phyloP scores from a whole-genome alignment of 2,888 invertebrate species.

The Nymphalis urticae region DNA sequence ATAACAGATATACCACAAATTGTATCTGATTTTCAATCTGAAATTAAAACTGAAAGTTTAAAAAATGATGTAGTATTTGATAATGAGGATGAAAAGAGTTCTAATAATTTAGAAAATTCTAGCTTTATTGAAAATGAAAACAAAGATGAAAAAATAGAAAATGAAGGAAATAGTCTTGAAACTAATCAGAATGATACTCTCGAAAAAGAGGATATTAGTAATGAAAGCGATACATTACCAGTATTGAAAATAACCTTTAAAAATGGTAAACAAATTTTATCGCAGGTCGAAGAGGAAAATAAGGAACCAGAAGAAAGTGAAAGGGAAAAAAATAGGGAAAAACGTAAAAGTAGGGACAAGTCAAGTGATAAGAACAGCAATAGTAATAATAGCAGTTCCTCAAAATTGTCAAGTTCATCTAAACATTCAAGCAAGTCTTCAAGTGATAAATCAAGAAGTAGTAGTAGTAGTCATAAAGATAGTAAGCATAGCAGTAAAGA shows the following conservation, averaged over 20 bases:
- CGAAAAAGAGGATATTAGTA: constrained; percentile 50
- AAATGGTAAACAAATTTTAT: constrained; percentile 87
- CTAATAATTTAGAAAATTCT: constrained; percentile 35
- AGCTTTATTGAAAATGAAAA: constrained; percentile 41
- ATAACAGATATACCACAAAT: constrained; percentile 67
- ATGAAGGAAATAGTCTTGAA: constrained; percentile 24
- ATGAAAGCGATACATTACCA: constrained; percentile 62
- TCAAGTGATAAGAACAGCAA: constrained; percentile 51
- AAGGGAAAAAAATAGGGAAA: constrained; percentile 62
- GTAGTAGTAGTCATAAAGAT: constrained; percentile 58
- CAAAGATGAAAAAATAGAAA: constrained; percentile 41
- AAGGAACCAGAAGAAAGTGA: constrained; percentile 61
- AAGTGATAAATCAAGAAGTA: constrained; percentile 58
- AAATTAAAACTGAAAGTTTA: constrained; percentile 43
- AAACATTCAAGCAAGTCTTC: constrained; percentile 73
- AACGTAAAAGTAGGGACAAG: constrained; percentile 71
- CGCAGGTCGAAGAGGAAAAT: constrained; percentile 76
- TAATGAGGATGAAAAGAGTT: constrained; percentile 35
- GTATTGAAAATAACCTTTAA: constrained; percentile 85
- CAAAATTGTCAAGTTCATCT: constrained; percentile 53
- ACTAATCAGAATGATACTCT: constrained; percentile 34
- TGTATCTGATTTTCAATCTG: constrained; percentile 56
- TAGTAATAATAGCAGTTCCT: constrained; percentile 50
- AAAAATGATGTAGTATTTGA: constrained; percentile 41
- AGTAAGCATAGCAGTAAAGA: constrained; percentile 60